Percentiles rank a stretch among this genome's conserved stretches.
These are phyloP conservation scores for Neodiprion fabricii DNA, from an alignment of 1,140 invertebrate species.

Conservation along the genomic window DNA sequence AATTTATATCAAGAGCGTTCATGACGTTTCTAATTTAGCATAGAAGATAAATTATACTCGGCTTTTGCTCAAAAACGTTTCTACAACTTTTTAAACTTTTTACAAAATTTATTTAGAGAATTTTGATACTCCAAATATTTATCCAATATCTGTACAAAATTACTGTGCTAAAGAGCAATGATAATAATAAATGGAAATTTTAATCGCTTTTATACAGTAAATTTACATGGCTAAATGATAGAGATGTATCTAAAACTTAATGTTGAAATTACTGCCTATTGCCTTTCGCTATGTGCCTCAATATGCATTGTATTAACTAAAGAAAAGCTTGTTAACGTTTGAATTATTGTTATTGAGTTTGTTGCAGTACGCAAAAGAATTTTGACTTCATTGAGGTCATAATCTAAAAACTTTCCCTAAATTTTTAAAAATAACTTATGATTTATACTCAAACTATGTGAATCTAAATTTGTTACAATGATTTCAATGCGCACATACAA, in stretches of 20 bases:
- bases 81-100: neutral
- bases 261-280: conserved; percentile 26
- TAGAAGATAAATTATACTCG: conserved; percentile 4
- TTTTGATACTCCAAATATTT: conserved; percentile 8
- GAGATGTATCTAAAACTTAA: neutral
- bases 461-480: neutral
- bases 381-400: neutral
- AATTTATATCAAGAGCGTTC: neutral
- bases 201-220: neutral
- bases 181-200: neutral
- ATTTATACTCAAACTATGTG: neutral
- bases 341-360: neutral
- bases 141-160: neutral
- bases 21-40: neutral
- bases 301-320: conserved; percentile 20
- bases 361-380: neutral
- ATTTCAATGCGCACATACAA: neutral
- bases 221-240: neutral
- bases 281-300: conserved; percentile 44
- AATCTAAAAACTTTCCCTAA: neutral
- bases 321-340: conserved; percentile 18
- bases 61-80: conserved; percentile 4
- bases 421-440: neutral
- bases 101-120: neutral
- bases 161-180: neutral